A percentile compares a stretch with the other conserved stretches of the same genome.
These are phyloP conservation scores for Smithornis capensis DNA, from an alignment of 2,113 vertebrate species.

Conservation along the genomic window DNA sequence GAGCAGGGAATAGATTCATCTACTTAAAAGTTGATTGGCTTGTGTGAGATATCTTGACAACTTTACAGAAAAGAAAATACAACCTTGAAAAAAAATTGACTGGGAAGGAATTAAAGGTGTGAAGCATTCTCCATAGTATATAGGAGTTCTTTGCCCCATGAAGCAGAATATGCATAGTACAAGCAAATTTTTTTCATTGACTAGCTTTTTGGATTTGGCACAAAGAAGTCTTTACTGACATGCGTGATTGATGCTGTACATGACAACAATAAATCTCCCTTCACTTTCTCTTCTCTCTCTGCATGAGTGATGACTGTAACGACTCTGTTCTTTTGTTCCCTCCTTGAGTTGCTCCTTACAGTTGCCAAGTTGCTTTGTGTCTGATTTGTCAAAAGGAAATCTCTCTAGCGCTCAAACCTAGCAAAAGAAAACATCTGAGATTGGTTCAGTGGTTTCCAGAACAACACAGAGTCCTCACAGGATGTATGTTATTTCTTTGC, in stretches of 20 bases:
- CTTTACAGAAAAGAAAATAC: background rate
- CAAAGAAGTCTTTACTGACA: background rate
- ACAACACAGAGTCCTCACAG: background rate
- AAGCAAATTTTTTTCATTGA: constrained; percentile 18
- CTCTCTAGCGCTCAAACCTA: background rate
- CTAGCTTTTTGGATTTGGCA: background rate
- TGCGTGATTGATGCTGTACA: background rate
- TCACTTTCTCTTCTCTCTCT: background rate
- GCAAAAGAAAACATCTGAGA: background rate
- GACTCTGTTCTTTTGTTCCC: background rate
- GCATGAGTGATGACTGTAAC: background rate
- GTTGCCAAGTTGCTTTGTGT: background rate
- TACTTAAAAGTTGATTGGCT: background rate
- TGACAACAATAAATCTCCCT: background rate
- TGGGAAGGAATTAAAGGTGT: background rate
- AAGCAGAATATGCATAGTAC: background rate
- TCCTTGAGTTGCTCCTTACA: background rate
- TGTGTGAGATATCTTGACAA: background rate
- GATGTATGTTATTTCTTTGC: background rate
- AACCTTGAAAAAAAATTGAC: background rate
- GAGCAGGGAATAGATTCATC: background rate
- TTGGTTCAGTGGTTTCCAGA: background rate
- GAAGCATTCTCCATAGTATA: background rate
- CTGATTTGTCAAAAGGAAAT: constrained; percentile 14
- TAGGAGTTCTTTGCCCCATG: background rate